Evolutionary conservation across 2,888 invertebrate species (phyloP).

Genomic region (Thera britannica): DNA sequence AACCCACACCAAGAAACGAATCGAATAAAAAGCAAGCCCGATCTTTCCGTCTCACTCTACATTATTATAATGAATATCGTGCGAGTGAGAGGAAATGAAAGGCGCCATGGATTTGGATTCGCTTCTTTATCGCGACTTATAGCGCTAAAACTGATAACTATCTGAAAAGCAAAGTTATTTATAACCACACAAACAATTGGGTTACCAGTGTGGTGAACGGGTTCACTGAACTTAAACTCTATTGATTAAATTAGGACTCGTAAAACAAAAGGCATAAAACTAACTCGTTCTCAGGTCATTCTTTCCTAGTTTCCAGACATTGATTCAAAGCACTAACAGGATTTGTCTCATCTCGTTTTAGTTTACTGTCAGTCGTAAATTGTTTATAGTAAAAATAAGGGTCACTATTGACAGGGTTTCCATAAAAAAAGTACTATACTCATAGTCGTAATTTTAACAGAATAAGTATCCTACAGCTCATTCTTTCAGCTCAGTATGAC

Average conservation of each 20-base stretch:
- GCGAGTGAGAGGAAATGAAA: too few relatives aligned
- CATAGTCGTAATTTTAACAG: not conserved
- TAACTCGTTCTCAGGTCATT: not conserved
- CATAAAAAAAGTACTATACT: not conserved
- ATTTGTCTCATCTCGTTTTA: slow-evolving; percentile 20
- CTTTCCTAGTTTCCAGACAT: slow-evolving; percentile 1
- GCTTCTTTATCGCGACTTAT: too few relatives aligned
- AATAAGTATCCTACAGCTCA: not conserved
- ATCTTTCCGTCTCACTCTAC: too few relatives aligned
- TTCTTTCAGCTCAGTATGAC: too few relatives aligned
- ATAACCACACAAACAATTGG: too few relatives aligned
- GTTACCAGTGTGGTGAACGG: too few relatives aligned
- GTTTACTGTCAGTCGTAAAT: slow-evolving; percentile 27
- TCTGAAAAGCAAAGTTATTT: too few relatives aligned
- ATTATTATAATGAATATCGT: too few relatives aligned
- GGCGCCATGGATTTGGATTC: too few relatives aligned
- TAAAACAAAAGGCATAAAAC: not conserved
- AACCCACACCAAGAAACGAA: too few relatives aligned
- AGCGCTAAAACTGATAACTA: too few relatives aligned
- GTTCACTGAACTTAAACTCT: not conserved
- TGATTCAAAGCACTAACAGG: slow-evolving; percentile 20
- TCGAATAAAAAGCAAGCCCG: too few relatives aligned
- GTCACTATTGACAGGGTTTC: slow-evolving; percentile 11
- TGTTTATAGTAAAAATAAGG: slow-evolving; percentile 16
- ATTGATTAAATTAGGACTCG: not conserved